Evolutionary conservation across 1,140 invertebrate species (phyloP), one percentile per base, ranked within the genome.

Genomic region (Caenorhabditis remanei): DNA sequence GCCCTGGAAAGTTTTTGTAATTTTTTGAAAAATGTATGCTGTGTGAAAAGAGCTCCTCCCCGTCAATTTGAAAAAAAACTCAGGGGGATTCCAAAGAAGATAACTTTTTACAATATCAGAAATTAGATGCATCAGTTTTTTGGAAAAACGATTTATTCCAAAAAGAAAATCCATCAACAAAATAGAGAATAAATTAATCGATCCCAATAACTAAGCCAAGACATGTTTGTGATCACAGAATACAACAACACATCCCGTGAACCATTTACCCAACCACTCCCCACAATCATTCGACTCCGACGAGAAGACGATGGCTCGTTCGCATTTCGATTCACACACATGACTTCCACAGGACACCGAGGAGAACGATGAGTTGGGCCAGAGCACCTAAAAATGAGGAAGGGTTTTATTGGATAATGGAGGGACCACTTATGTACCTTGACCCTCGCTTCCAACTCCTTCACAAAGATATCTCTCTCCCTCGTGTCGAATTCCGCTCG

Each of bases 201-300:
- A 46, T 4, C 46, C 41, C 9, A 71, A 46, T 48, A 71, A 14
- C 53, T 8, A 79, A 4, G n/a, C 65, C 40, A 71, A 16, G 19
- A 71, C 19, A 40, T 46, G 14, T 19, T 71, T 71, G 11, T 71
- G 16, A 79, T 79, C 71, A 83, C 85, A 87, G n/a, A 83, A 82
- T 13, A 83, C 82, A 13, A 87, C 58, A 40, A 48, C 53, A 65
- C 85, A 87, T 16, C 85, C 85, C 2, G 75, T 79, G 48, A 46
- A 87, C 53, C 65, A 75, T 58, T 83, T 48, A 2, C 85, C 85
- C 4, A 87, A 61, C 85, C 85, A 87, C 24, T 87, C 71, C 11
- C 58, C 58, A 83, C 85, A 87, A n/a, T 56, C 50, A 48, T 41
- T 41, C 19, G 24, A 6, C 13, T 87, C 85, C 7, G 61, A 24